phyloP scores from a whole-genome alignment of 2,113 vertebrate species.

The Chionomys nivalis region DNA sequence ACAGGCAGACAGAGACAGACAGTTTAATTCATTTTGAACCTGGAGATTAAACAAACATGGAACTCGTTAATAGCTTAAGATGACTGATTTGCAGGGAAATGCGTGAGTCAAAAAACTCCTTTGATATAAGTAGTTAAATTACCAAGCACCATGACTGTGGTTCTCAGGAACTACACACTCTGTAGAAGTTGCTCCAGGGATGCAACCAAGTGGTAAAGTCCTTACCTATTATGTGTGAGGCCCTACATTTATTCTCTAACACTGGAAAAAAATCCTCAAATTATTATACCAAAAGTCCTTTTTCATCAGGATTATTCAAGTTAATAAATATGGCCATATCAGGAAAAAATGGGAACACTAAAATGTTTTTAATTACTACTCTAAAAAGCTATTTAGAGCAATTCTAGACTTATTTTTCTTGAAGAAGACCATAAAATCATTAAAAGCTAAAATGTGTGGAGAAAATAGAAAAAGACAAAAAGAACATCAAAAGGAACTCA shows the following conservation, averaged over 20 bases:
- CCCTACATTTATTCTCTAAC: neutral
- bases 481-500: neutral
- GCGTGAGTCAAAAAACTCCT: neutral
- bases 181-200: neutral
- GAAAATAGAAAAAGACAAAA: neutral
- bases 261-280: neutral
- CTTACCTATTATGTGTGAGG: neutral
- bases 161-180: neutral
- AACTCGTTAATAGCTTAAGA: neutral
- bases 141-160: neutral
- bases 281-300: neutral
- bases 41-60: neutral
- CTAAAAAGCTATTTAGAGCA: neutral
- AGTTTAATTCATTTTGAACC: neutral
- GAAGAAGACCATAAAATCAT: neutral
- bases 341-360: constrained; percentile 18
- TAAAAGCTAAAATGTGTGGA: neutral
- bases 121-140: neutral
- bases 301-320: neutral
- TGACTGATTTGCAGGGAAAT: neutral
- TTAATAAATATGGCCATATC: neutral
- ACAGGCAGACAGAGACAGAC: neutral
- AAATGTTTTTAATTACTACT: neutral
- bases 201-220: neutral
- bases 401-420: neutral